A percentile compares a stretch with the other conserved stretches of the same genome.
phyloP scores from a whole-genome alignment of 2,113 vertebrate genomes.

The Zosterops pallidus region DNA sequence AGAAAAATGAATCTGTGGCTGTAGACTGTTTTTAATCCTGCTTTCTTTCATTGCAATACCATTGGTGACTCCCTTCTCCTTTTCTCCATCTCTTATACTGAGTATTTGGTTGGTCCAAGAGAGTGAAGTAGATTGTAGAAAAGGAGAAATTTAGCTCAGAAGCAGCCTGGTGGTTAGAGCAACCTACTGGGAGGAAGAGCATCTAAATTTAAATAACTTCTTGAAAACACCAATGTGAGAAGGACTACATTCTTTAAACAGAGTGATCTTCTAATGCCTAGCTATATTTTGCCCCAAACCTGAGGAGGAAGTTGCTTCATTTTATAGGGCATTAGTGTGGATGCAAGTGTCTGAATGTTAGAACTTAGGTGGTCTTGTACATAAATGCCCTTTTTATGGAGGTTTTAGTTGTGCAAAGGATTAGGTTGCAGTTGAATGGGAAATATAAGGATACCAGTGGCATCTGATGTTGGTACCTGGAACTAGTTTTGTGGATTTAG shows the following conservation, averaged over 20 bases:
- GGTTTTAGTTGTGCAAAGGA: background rate
- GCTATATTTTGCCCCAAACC: background rate
- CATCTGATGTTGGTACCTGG: background rate
- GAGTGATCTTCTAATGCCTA: background rate
- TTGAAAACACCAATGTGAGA: background rate
- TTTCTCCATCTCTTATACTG: background rate
- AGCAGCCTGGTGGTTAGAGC: background rate
- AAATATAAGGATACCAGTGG: background rate
- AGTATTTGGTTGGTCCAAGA: background rate
- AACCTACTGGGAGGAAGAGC: background rate
- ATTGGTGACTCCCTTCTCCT: background rate
- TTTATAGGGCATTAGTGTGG: background rate
- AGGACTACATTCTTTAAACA: background rate
- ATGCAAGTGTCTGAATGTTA: background rate
- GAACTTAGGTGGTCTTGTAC: background rate
- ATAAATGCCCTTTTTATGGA: background rate
- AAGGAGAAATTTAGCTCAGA: background rate
- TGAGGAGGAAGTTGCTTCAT: background rate
- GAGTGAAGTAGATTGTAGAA: background rate
- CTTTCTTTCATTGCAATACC: background rate
- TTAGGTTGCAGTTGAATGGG: background rate
- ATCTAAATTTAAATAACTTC: background rate
- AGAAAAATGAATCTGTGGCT: background rate
- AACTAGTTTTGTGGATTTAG: conserved; percentile 19
- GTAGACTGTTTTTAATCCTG: background rate